A percentile compares a stretch with the other conserved stretches of the same genome.
Conservation (phyloP, 23 tunicate species). For the Botrylloides violaceus region DNA sequence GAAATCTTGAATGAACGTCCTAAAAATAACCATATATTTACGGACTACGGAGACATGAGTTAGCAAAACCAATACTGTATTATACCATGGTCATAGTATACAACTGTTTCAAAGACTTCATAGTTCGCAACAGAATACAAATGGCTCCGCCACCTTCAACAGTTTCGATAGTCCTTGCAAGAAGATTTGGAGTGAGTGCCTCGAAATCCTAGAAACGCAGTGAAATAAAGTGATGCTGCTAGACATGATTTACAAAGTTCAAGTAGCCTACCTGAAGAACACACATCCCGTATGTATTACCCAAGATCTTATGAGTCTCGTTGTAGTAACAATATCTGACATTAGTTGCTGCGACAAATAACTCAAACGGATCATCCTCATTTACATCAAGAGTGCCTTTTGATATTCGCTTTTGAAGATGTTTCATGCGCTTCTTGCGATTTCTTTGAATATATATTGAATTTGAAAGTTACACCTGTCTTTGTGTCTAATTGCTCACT, state of each 20-base stretch:
- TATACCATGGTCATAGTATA: constrained; percentile 85
- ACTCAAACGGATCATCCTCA: constrained; percentile 89
- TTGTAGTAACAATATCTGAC: constrained; percentile 92
- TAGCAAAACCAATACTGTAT: not conserved
- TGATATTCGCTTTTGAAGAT: constrained; percentile 61
- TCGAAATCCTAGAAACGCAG: constrained; percentile 69
- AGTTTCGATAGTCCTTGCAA: constrained; percentile 94
- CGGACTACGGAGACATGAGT: not conserved
- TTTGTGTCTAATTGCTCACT: too few relatives aligned
- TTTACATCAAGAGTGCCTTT: constrained; percentile 78
- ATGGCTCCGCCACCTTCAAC: constrained; percentile 96
- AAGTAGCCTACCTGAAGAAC: constrained; percentile 78
- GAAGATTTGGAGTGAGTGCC: constrained; percentile 86
- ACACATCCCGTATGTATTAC: constrained; percentile 91
- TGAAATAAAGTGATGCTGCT: too few relatives aligned
- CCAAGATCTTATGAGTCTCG: constrained; percentile 90
- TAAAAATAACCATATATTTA: constrained; percentile 6
- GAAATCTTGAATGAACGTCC: constrained; percentile 82
- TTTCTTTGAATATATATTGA: constrained; percentile 38
- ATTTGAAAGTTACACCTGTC: too few relatives aligned
- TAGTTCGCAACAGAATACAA: constrained; percentile 60
- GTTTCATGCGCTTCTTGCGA: constrained; percentile 77
- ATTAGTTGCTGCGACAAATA: constrained; percentile 88
- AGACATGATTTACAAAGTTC: too few relatives aligned
- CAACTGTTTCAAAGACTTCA: constrained; percentile 86